Evolutionary conservation across 2,797 vertebrate species (phyloP).

Genomic region (Leuciscus waleckii): DNA sequence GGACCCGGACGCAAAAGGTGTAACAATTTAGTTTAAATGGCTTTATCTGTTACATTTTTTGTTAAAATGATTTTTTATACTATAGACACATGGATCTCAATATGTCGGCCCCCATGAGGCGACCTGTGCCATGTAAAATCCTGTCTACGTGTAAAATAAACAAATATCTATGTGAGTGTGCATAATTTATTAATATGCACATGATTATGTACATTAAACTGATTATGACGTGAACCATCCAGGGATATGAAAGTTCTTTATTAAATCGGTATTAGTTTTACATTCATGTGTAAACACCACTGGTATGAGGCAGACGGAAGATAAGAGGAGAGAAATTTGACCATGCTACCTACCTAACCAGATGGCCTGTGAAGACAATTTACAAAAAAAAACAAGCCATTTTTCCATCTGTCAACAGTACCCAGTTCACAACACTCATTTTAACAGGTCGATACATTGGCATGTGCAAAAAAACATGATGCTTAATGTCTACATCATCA

Average conservation of each 20-base stretch:
- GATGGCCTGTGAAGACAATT: constrained; percentile 1
- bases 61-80: too few relatives aligned
- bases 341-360: constrained; percentile 30
- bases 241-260: constrained; percentile 62
- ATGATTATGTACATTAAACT: background rate
- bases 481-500: constrained; percentile 10
- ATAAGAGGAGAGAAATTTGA: background rate
- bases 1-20: too few relatives aligned
- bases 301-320: constrained; percentile 71
- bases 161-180: background rate
- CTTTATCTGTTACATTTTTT: too few relatives aligned
- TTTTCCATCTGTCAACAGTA: constrained; percentile 8
- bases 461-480: constrained; percentile 66
- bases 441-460: constrained; percentile 36
- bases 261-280: constrained; percentile 75
- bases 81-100: background rate
- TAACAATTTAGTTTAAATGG: too few relatives aligned
- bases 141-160: background rate
- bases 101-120: background rate
- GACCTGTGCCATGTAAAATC: background rate
- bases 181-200: background rate
- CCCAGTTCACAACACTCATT: constrained; percentile 1
- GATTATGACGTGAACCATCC: constrained; percentile 37
- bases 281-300: constrained; percentile 80
- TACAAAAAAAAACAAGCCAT: background rate